Evolutionary conservation across 2,797 vertebrate species (phyloP), one percentile per base, ranked within the genome.

Genomic region (Phaenicophaeus curvirostris): DNA sequence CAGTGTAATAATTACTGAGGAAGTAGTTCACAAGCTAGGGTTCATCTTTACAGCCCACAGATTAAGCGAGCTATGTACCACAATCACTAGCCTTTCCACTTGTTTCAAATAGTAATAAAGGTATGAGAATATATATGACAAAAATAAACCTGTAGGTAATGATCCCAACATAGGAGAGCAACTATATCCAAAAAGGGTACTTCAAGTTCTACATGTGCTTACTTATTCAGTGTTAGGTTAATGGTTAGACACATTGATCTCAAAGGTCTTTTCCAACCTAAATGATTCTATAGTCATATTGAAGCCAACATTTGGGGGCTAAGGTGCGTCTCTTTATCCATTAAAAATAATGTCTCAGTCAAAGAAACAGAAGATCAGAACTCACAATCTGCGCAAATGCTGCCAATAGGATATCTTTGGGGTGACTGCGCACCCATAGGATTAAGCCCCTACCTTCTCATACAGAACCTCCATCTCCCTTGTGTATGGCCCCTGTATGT

Each of bases 1-100:
- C 65, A 46, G 30, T 50, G 65, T 72, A 93, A 91, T 86, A 93
- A 91, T 86, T 69, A 73, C 73, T 33, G 71, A 96, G 79, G 39
- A 94, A 59, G 41, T 65, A 30, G 42, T 82, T 94, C 53, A 86
- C 74, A 79, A 86, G 55, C 51, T 87, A 51, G 41, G 13, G 37
- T 46, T 76, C 71, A 63, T 27, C 53, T 71, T 75, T 72, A 74
- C 39, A 86, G 54, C 18, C 66, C 73, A 53, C 5, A 63, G 35
- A 66, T 73, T 58, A 59, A 1, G 2, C 57, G 44, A 78, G 42
- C 42, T 86, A 66, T 1, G 1, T 48, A 50, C 28, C 55, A 63
- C n/a, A 77, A 27, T n/a, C 21, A 17, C 20, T 13, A 63, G 50
- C 27, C 46, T 24, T 54, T 27, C 23, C 4, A 35, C 33, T 79